These are phyloP conservation scores for Turnix velox DNA, from an alignment of 2,113 vertebrate species.

Conservation along the genomic window DNA sequence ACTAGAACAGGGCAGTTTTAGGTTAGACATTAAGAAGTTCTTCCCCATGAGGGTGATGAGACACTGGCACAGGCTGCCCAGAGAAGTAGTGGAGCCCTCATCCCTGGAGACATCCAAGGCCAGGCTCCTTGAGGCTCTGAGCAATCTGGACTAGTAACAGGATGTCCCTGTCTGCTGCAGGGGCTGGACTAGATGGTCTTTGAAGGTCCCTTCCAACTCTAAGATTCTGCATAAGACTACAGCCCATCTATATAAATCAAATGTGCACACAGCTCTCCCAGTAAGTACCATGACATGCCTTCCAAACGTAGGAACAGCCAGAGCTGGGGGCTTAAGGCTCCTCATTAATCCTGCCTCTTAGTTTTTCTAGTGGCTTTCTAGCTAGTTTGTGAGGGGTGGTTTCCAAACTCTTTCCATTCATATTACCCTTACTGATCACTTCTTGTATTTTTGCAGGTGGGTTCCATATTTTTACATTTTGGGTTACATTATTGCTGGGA, in stretches of 20 bases:
- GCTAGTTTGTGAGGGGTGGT: background rate
- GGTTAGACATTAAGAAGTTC: too few species aligned
- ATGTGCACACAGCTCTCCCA: background rate
- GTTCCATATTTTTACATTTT: background rate
- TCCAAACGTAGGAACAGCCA: background rate
- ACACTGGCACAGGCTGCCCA: too few species aligned
- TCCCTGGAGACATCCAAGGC: too few species aligned
- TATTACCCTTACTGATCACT: background rate
- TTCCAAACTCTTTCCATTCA: background rate
- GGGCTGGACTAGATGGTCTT: too few species aligned
- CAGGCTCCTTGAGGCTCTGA: too few species aligned
- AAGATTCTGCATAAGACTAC: background rate
- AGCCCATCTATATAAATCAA: background rate
- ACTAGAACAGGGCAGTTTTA: too few species aligned
- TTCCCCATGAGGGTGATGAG: too few species aligned
- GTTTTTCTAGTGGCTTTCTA: background rate
- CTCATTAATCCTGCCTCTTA: background rate
- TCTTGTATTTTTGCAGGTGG: background rate
- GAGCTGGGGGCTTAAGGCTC: background rate
- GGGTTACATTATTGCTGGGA: background rate
- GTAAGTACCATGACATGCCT: background rate
- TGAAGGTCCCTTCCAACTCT: too few species aligned
- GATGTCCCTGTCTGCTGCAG: too few species aligned
- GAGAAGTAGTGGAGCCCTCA: too few species aligned
- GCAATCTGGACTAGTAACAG: too few species aligned